Percentiles rank a stretch among this genome's conserved stretches.
phyloP scores from a whole-genome alignment of 2,797 vertebrate genomes.

The Simalia tracyae region DNA sequence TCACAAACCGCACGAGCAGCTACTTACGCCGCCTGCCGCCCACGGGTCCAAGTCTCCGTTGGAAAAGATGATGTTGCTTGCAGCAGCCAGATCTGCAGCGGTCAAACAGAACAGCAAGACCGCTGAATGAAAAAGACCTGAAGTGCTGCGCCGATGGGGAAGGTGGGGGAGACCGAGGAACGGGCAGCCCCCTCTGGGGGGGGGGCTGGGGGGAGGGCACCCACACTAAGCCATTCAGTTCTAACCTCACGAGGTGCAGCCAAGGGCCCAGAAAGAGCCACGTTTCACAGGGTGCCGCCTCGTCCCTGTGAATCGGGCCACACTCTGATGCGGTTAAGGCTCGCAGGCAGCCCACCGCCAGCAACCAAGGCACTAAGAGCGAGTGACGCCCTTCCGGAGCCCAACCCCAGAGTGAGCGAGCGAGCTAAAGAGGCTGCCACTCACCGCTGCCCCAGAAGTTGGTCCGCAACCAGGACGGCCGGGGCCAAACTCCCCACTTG shows the following conservation, averaged over 20 bases:
- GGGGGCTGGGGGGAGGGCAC: too few relatives aligned
- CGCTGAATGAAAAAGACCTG: too few relatives aligned
- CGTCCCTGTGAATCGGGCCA: not conserved
- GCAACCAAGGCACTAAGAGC: not conserved
- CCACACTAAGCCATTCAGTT: too few relatives aligned
- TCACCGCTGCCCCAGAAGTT: constrained; percentile 87
- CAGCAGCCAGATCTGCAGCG: constrained; percentile 78
- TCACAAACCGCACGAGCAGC: fast-evolving
- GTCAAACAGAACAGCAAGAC: not conserved
- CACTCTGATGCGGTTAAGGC: not conserved
- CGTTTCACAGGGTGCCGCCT: not conserved
- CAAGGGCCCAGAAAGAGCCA: not conserved
- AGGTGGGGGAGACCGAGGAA: not conserved
- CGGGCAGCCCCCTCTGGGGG: not conserved
- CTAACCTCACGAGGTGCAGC: not conserved
- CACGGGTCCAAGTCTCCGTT: constrained; percentile 94
- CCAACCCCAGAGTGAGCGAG: not conserved
- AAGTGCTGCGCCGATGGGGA: not conserved
- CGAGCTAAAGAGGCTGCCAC: not conserved
- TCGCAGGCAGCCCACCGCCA: too few relatives aligned
- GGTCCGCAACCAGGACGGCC: constrained; percentile 79
- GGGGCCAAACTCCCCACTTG: constrained; percentile 83
- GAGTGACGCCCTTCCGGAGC: not conserved
- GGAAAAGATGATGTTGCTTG: constrained; percentile 94
- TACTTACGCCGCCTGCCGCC: constrained; percentile 91